Evolutionary conservation across 2,797 vertebrate genomes (phyloP), one percentile per base, ranked within the genome.

Genomic region (Aselliscus stoliczkanus): DNA sequence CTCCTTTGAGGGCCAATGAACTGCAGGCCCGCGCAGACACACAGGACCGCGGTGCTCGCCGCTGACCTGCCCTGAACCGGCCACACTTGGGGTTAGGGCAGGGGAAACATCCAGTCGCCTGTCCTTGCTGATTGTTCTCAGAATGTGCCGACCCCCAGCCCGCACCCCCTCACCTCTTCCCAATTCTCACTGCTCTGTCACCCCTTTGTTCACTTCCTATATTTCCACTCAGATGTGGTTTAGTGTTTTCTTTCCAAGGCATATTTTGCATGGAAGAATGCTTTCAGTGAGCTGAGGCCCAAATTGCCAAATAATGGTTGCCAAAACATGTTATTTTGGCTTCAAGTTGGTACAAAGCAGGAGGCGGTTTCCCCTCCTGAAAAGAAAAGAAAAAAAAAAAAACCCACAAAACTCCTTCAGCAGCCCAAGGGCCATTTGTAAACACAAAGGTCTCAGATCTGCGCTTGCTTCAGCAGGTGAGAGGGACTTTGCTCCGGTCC

Each of bases 301-400:
- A 97, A 97, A 97, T 97, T 98, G 97, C 96, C 94, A 97, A 97
- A 97, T 96, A 80, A 96, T 85, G 93, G 91, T 96, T 97, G 97
- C 97, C 97, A 97, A 98, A 98, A 97, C 97, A 97, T 97, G 97
- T 97, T 97, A 97, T 96, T 97, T 97, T 91, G 94, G 88, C 96
- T 97, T 96, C 91, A 93, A 94, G 95, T 95, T 95, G 77, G 96
- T 94, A 87, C 83, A 91, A 83, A 96, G 86, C 75, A 91, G 80
- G 86, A 97, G 88, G 94, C 72, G 5, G 42, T 91, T 93, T 86
- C 85, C 86, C 72, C 67, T 81, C 42, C 12, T 65, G 67, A n/a
- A 75, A 54, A 56, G 25, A 23, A 14, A n/a, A 7, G 4, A 31
- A 31, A 62, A 31, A 11, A 62, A 60, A 62, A 62, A 58, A 27